Evolutionary conservation across 2,888 invertebrate species (phyloP).

Genomic region (Tromatobia lineatoria): DNA sequence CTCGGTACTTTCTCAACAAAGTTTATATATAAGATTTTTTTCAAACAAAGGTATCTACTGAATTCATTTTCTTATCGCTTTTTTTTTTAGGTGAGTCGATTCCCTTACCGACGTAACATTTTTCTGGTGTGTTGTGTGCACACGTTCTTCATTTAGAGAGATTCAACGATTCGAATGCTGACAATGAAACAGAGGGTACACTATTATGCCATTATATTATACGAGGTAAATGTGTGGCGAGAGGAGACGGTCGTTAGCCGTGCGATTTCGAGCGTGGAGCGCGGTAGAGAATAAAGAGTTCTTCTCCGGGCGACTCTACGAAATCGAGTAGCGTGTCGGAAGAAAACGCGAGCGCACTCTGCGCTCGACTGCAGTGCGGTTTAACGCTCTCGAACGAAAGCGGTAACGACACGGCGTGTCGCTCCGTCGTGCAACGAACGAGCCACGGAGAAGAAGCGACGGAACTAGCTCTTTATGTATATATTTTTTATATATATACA

Average conservation of each 20-base stretch:
- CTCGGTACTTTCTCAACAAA: too few species aligned
- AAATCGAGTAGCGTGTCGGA: conserved; percentile 55
- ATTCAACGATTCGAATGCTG: background rate
- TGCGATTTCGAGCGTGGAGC: conserved; percentile 55
- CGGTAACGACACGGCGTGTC: conserved; percentile 54
- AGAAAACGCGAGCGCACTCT: conserved; percentile 43
- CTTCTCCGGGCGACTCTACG: conserved; percentile 15
- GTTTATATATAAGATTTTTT: too few species aligned
- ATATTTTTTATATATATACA: background rate
- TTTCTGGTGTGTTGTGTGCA: background rate
- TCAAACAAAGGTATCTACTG: too few species aligned
- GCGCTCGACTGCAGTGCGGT: conserved; percentile 56
- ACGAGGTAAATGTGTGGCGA: conserved; percentile 26
- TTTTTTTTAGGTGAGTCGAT: too few species aligned
- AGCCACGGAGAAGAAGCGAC: conserved; percentile 32
- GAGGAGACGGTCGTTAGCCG: conserved; percentile 48
- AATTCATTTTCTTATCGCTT: too few species aligned
- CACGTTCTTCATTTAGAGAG: background rate
- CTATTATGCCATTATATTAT: conserved; percentile 33
- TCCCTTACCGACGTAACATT: background rate
- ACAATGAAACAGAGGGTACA: conserved; percentile 1
- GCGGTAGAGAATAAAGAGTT: conserved; percentile 48
- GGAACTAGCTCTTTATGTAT: background rate
- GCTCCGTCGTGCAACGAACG: conserved; percentile 52
- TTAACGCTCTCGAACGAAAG: conserved; percentile 63